A percentile compares a stretch with the other conserved stretches of the same genome.
These are phyloP conservation scores for Drosophila bipectinata DNA, from an alignment of 1,140 invertebrate species.

Conservation along the genomic window DNA sequence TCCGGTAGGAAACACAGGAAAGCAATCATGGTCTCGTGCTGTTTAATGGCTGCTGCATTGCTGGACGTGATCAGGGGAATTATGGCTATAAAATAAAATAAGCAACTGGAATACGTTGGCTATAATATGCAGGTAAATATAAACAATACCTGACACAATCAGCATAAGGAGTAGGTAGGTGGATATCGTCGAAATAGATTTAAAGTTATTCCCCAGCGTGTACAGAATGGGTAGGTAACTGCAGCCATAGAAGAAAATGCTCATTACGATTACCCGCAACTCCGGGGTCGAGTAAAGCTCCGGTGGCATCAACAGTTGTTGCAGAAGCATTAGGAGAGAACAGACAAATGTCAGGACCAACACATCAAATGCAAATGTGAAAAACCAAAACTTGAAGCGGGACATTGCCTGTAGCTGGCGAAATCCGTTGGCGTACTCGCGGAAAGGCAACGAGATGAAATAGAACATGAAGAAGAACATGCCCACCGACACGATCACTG, in stretches of 20 bases:
- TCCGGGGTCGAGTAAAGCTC: conserved; percentile 61
- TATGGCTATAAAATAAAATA: conserved; percentile 55
- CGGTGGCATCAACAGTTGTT: conserved; percentile 56
- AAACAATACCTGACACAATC: conserved; percentile 68
- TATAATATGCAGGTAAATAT: background rate
- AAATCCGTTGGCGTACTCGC: conserved; percentile 73
- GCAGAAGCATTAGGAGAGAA: conserved; percentile 28
- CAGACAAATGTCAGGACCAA: conserved; percentile 50
- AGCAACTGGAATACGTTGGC: background rate
- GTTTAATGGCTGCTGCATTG: conserved; percentile 63
- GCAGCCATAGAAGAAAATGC: conserved; percentile 74
- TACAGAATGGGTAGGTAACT: conserved; percentile 78
- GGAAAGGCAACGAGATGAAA: conserved; percentile 71
- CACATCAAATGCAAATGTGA: conserved; percentile 65
- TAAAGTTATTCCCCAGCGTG: conserved; percentile 67
- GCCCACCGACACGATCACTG: conserved; percentile 63
- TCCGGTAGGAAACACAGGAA: conserved; percentile 74
- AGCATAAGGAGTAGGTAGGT: conserved; percentile 77
- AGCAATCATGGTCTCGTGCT: conserved; percentile 62
- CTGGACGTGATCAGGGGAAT: conserved; percentile 71
- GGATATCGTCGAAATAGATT: conserved; percentile 77
- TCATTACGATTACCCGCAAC: conserved; percentile 41
- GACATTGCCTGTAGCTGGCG: conserved; percentile 76
- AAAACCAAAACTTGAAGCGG: conserved; percentile 63
- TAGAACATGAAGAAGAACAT: conserved; percentile 80